phyloP scores from a whole-genome alignment of 2,797 vertebrate genomes.

The Chaunax sp. region DNA sequence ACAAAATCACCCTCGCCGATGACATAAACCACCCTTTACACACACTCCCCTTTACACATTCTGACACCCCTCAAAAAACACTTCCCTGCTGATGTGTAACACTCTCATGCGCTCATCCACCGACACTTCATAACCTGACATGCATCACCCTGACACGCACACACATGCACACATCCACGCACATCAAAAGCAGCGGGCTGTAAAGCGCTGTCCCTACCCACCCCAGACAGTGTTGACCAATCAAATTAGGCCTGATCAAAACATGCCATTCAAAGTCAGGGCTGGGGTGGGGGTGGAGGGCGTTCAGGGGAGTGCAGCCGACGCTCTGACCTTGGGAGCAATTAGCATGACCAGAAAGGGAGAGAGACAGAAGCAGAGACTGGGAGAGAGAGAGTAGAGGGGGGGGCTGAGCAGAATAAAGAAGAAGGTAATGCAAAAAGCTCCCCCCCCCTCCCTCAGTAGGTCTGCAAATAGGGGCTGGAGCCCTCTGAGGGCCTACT shows the following conservation, averaged over 20 bases:
- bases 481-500: conserved; percentile 71
- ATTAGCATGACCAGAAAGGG: conserved; percentile 83
- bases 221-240: conserved; percentile 79
- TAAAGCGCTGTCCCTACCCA: conserved; percentile 80
- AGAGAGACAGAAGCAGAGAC: conserved; percentile 57
- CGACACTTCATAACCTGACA: conserved; percentile 82
- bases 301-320: conserved; percentile 69
- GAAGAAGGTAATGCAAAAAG: conserved; percentile 68
- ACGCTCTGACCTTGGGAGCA: conserved; percentile 84
- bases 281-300: conserved; percentile 37
- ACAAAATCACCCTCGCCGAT: conserved; percentile 72
- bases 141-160: conserved; percentile 76
- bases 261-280: conserved; percentile 84
- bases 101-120: conserved; percentile 77
- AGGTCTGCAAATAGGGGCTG: conserved; percentile 67
- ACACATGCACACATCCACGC: conserved; percentile 62
- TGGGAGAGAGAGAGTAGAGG: conserved; percentile 37
- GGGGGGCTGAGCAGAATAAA: conserved; percentile 70
- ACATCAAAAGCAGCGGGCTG: conserved; percentile 81
- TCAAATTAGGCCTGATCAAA: conserved; percentile 87
- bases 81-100: conserved; percentile 76
- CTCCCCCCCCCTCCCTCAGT: conserved; percentile 63
- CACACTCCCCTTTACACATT: conserved; percentile 74
- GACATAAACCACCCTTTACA: conserved; percentile 75
- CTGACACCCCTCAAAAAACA: conserved; percentile 83